Percentiles rank a stretch among this genome's conserved stretches.
phyloP scores from a whole-genome alignment of 2,888 invertebrate species.

The Tenthredo scrophulariae region DNA sequence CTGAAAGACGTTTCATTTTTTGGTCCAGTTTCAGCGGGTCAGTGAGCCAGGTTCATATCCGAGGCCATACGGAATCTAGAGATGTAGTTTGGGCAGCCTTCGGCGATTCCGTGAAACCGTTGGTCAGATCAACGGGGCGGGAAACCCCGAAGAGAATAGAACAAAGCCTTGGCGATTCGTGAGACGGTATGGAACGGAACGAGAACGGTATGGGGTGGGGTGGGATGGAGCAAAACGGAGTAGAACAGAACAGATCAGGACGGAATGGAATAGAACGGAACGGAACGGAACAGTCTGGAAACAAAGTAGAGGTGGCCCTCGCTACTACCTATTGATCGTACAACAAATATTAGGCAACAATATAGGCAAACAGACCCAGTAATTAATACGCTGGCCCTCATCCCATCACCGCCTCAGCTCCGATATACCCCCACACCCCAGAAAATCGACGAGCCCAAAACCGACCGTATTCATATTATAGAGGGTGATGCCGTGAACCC shows the following conservation, averaged over 20 bases:
- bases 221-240: slow-evolving; percentile 29
- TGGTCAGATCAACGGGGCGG: slow-evolving; percentile 51
- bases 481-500: slow-evolving; percentile 30
- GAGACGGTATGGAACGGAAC: slow-evolving; percentile 68
- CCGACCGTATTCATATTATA: slow-evolving; percentile 44
- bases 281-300: background rate
- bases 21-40: slow-evolving; percentile 11
- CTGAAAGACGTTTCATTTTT: slow-evolving; percentile 18
- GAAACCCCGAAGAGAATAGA: slow-evolving; percentile 62
- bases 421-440: background rate
- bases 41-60: background rate
- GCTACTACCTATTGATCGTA: slow-evolving; percentile 65
- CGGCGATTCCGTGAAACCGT: slow-evolving; percentile 54
- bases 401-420: slow-evolving; percentile 37
- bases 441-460: slow-evolving; percentile 46
- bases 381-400: slow-evolving; percentile 65
- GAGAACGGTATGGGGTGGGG: slow-evolving; percentile 28
- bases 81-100: slow-evolving; percentile 51
- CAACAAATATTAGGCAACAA: slow-evolving; percentile 67
- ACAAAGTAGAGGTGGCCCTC: slow-evolving; percentile 37
- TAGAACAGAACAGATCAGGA: slow-evolving; percentile 60
- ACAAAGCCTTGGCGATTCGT: slow-evolving; percentile 63
- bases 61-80: background rate
- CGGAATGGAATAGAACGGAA: slow-evolving; percentile 60
- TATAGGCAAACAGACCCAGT: slow-evolving; percentile 65